phyloP scores from a whole-genome alignment of 2,113 vertebrate genomes.

The Rhynchomys soricoides region DNA sequence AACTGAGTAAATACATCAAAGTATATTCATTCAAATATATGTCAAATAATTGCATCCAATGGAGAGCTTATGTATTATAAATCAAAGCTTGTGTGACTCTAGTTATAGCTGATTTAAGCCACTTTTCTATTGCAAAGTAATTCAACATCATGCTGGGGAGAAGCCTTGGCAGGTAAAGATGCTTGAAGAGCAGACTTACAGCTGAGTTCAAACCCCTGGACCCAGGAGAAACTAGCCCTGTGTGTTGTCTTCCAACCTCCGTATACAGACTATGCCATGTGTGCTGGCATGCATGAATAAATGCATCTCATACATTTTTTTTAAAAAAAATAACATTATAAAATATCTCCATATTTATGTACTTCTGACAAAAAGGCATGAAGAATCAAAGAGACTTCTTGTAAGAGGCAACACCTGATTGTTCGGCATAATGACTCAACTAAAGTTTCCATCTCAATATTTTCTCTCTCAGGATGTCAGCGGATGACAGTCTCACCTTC shows the following conservation, averaged over 20 bases:
- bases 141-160: not conserved
- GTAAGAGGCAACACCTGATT: not conserved
- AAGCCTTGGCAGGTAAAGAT: not conserved
- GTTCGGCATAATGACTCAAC: not conserved
- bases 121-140: not conserved
- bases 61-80: not conserved
- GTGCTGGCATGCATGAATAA: not conserved
- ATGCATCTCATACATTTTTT: not conserved
- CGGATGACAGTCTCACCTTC: not conserved
- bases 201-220: not conserved
- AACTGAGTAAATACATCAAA: not conserved
- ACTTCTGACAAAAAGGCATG: not conserved
- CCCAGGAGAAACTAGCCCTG: not conserved
- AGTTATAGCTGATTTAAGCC: not conserved
- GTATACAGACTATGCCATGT: not conserved
- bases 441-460: not conserved
- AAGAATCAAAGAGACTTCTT: not conserved
- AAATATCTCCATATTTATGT: not conserved
- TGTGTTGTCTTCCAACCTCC: not conserved
- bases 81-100: not conserved
- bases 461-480: not conserved
- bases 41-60: not conserved
- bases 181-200: not conserved
- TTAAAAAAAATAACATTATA: not conserved
- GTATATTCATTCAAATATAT: not conserved